Evolutionary conservation across 92 coral and sea anemone species (phyloP).

Genomic region (Siderastrea radians): DNA sequence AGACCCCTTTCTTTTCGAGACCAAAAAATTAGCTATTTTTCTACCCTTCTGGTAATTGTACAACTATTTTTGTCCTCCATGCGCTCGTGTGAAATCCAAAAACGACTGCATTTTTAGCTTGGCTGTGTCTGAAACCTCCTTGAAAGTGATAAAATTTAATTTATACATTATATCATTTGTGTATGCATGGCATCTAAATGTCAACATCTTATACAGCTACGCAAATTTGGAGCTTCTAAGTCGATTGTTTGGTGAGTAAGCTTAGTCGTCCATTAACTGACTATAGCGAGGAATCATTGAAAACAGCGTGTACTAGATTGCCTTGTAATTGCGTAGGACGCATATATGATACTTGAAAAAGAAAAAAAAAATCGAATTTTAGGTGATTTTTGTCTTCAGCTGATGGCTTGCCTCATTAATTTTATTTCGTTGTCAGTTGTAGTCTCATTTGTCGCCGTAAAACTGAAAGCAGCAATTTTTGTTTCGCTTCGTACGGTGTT

Average conservation of each 20-base stretch:
- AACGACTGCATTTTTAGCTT: neutral
- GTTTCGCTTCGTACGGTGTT: neutral
- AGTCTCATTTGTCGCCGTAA: neutral
- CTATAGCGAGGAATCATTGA: neutral
- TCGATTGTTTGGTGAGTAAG: conserved; percentile 14
- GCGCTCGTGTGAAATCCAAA: neutral
- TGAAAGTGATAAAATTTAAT: neutral
- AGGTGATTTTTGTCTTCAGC: neutral
- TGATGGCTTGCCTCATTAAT: neutral
- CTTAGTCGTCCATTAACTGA: neutral
- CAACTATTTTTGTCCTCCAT: neutral
- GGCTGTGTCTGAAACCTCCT: neutral
- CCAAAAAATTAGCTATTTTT: neutral
- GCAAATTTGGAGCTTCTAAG: conserved; percentile 10
- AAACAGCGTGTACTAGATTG: neutral
- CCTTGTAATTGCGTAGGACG: neutral
- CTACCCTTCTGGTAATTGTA: neutral
- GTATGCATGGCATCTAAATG: neutral
- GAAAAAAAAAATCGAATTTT: neutral
- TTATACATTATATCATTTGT: neutral
- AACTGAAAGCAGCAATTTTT: neutral
- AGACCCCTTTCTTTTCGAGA: neutral
- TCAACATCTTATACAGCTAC: conserved; percentile 15
- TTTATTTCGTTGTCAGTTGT: too few relatives aligned
- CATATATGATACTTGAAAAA: neutral